A percentile compares a stretch with the other conserved stretches of the same genome.
These are phyloP conservation scores for Lethenteron camtschaticum DNA, from an alignment of 2,113 vertebrate genomes.

Conservation along the genomic window DNA sequence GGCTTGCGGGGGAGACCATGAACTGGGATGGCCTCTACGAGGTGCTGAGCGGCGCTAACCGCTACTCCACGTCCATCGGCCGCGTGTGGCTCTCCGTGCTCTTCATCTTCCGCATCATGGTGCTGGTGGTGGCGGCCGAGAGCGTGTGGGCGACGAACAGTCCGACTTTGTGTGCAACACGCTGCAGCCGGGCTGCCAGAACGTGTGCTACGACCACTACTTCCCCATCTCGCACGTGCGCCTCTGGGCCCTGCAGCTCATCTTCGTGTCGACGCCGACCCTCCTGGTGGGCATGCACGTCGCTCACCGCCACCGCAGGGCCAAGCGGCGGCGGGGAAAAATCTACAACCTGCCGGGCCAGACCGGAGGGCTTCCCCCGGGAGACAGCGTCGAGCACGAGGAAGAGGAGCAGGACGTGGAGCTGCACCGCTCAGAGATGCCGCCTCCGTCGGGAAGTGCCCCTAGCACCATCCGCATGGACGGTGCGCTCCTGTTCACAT, in stretches of 20 bases:
- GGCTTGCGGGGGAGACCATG: background rate
- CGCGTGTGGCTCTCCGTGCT: constrained; percentile 5
- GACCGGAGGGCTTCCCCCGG: no score
- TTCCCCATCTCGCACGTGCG: constrained; percentile 4
- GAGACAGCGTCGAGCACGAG: no score
- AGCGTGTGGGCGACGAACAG: constrained; percentile 1
- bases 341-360: no score
- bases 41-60: constrained; percentile 4
- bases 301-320: background rate
- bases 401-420: no score
- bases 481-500: background rate
- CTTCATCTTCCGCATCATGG: constrained; percentile 4
- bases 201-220: constrained; percentile 1
- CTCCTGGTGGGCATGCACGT: constrained; percentile 2
- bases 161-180: constrained; percentile 2
- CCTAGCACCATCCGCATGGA: background rate
- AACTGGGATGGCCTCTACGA: constrained; percentile 3
- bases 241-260: constrained; percentile 1
- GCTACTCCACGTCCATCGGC: constrained; percentile 2
- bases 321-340: no score
- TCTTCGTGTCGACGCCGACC: constrained; percentile 1
- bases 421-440: no score
- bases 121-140: constrained; percentile 5
- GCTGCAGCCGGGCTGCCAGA: constrained; percentile 3
- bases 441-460: no score